Conservation (phyloP, 2,113 vertebrate genomes). For the Mormyrus iriodes region DNA sequence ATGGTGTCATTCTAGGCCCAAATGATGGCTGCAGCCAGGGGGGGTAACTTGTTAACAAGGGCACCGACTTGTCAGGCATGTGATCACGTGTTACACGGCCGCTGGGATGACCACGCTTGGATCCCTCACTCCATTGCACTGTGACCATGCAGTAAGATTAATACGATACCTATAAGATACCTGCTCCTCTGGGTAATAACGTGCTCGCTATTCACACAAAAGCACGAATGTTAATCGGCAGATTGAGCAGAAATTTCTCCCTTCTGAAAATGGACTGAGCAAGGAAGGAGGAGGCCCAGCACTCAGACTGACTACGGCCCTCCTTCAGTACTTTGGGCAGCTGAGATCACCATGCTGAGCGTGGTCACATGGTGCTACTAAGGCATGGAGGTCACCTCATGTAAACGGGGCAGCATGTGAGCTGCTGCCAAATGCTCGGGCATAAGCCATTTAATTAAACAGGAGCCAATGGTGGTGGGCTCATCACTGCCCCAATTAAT, state of each 20-base stretch:
- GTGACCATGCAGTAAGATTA: slow-evolving; percentile 37
- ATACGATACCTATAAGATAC: slow-evolving; percentile 36
- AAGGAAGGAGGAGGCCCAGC: not conserved
- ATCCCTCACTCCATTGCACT: slow-evolving; percentile 25
- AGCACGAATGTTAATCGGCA: slow-evolving; percentile 58
- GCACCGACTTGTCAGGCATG: slow-evolving; percentile 11
- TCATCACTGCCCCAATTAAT: not conserved
- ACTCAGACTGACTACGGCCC: not conserved
- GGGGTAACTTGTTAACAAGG: not conserved
- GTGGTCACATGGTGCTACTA: not conserved
- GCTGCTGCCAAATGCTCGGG: not conserved
- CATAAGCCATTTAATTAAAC: not conserved
- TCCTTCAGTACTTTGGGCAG: not conserved
- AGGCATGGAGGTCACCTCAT: not conserved
- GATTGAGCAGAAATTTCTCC: slow-evolving; percentile 48
- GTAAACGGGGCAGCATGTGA: not conserved
- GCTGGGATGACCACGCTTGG: slow-evolving; percentile 1
- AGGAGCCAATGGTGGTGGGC: not conserved
- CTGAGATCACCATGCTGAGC: not conserved
- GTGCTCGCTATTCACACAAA: slow-evolving; percentile 51
- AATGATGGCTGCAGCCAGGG: not conserved
- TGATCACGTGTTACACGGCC: slow-evolving; percentile 22
- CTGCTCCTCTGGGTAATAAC: slow-evolving; percentile 48
- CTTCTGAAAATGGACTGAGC: slow-evolving; percentile 26
- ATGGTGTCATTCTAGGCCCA: not conserved